phyloP scores from a whole-genome alignment of 2,113 vertebrate species.

The Periophthalmodon schlosseri region DNA sequence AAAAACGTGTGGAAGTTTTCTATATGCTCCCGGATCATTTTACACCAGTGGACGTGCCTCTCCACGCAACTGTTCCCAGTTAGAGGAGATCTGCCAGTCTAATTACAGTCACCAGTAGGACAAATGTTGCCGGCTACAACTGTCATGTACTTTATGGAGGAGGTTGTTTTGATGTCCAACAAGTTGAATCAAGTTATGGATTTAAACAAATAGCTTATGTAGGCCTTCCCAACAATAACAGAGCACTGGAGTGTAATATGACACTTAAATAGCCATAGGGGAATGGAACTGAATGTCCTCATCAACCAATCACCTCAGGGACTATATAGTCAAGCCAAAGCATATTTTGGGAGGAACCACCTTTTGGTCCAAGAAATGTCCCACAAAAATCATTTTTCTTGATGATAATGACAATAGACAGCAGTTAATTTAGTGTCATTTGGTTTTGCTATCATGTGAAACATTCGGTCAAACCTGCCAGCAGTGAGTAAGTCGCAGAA shows the following conservation, averaged over 20 bases:
- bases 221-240: conserved; percentile 7
- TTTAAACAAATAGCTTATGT: conserved; percentile 8
- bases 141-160: conserved; percentile 39
- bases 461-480: conserved; percentile 38
- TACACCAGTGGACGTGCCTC: conserved; percentile 67
- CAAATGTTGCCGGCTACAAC: conserved; percentile 64
- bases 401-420: conserved; percentile 51
- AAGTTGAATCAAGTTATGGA: conserved; percentile 24
- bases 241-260: conserved; percentile 26
- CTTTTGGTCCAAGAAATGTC: conserved; percentile 41
- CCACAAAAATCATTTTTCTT: conserved; percentile 28
- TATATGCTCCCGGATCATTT: conserved; percentile 71
- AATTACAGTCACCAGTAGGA: conserved; percentile 49
- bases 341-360: conserved; percentile 23
- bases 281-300: conserved; percentile 40
- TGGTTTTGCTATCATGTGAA: conserved; percentile 42
- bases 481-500: conserved; percentile 32
- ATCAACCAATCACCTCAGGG: conserved; percentile 28
- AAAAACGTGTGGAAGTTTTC: conserved; percentile 60
- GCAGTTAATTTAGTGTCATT: conserved; percentile 46
- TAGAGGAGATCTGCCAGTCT: conserved; percentile 61
- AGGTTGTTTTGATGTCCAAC: conserved; percentile 40
- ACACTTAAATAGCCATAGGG: conserved; percentile 33
- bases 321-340: conserved; percentile 23
- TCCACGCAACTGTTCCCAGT: conserved; percentile 71